Percentiles rank a stretch among this genome's conserved stretches.
phyloP scores from a whole-genome alignment of 2,113 vertebrate genomes.

The Eretmodus cyanostictus region DNA sequence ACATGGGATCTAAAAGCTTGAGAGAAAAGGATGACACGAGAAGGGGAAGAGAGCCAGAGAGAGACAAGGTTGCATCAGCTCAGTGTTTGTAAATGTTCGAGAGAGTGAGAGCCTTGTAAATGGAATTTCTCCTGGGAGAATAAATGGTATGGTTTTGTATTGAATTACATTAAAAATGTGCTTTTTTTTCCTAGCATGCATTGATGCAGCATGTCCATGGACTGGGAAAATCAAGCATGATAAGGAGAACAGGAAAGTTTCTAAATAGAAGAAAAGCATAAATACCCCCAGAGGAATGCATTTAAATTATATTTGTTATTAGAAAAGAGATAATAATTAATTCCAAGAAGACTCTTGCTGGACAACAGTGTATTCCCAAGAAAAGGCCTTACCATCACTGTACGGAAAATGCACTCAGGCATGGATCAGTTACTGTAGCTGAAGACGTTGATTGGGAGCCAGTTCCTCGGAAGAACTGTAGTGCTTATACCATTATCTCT shows the following conservation, averaged over 20 bases:
- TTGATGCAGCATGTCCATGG: not conserved
- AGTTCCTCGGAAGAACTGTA: constrained; percentile 40
- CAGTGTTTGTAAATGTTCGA: constrained; percentile 40
- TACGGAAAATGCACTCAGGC: constrained; percentile 52
- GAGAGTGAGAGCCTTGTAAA: constrained; percentile 20
- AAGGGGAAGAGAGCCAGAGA: not conserved
- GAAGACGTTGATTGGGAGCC: not conserved
- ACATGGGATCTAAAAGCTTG: constrained; percentile 22
- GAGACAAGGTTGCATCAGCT: not conserved
- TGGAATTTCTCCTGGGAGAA: constrained; percentile 7
- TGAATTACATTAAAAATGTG: not conserved
- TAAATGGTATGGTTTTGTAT: constrained; percentile 35
- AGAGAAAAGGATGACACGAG: not conserved
- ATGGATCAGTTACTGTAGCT: constrained; percentile 48
- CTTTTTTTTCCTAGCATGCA: not conserved
- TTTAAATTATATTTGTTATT: constrained; percentile 1
- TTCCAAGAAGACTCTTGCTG: constrained; percentile 12
- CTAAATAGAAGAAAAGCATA: not conserved
- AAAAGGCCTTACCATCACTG: constrained; percentile 36
- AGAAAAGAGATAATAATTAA: constrained; percentile 3
- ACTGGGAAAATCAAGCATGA: not conserved
- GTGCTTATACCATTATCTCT: constrained; percentile 28
- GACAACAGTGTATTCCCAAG: constrained; percentile 26
- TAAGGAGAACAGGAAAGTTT: not conserved
- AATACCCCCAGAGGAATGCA: not conserved